Conservation (phyloP, 2,797 vertebrate genomes). For the Leptoclinus maculatus region DNA sequence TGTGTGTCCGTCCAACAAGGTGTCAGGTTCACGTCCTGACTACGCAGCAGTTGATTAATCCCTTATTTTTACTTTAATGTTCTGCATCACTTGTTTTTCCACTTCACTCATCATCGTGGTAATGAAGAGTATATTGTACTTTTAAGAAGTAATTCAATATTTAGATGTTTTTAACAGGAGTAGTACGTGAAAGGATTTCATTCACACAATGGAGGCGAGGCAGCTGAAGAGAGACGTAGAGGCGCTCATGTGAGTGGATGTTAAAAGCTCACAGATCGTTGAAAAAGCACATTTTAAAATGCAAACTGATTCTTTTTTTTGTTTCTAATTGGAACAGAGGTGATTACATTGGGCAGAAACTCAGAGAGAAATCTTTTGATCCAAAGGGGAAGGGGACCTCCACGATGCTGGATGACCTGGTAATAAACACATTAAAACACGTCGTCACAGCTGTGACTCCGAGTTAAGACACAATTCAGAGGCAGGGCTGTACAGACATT, state of each 20-base stretch:
- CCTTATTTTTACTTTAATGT: not conserved
- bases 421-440: constrained; percentile 56
- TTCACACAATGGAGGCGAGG: constrained; percentile 74
- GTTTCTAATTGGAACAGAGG: constrained; percentile 72
- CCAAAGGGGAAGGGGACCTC: constrained; percentile 85
- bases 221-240: constrained; percentile 77
- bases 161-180: constrained; percentile 19
- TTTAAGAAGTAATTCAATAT: not conserved
- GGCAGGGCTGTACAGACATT: not conserved
- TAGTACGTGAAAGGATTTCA: not conserved
- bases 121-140: not conserved
- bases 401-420: constrained; percentile 88
- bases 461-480: not conserved
- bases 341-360: constrained; percentile 88
- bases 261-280: not conserved
- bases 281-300: not conserved
- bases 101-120: not conserved
- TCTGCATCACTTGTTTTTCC: not conserved
- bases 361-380: constrained; percentile 89
- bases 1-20: not conserved
- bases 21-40: constrained; percentile 36
- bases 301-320: not conserved
- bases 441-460: not conserved
- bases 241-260: constrained; percentile 79
- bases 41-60: constrained; percentile 15